Conservation (phyloP, 1,140 invertebrate species). For the Reticulitermes speratus region DNA sequence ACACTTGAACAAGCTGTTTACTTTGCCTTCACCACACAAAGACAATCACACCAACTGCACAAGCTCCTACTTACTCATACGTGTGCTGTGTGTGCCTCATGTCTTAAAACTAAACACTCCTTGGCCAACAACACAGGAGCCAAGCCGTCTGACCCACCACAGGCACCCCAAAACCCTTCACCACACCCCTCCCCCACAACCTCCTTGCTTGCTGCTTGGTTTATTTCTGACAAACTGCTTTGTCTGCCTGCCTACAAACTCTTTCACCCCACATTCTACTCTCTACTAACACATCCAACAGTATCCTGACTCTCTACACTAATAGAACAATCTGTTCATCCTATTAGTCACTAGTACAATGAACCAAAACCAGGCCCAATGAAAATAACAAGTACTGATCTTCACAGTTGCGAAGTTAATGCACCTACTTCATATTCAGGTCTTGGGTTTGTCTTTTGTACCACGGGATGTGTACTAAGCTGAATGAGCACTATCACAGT, state of each 20-base stretch:
- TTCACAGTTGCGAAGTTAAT: too few species aligned
- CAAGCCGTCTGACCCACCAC: slow-evolving; percentile 19
- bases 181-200: neutral
- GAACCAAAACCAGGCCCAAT: neutral
- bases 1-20: neutral
- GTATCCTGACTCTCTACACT: neutral
- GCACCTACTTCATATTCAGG: too few species aligned
- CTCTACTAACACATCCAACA: neutral
- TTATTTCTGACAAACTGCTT: slow-evolving; percentile 25
- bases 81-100: slow-evolving; percentile 31
- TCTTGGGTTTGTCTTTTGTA: too few species aligned
- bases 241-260: neutral
- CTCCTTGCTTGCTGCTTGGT: slow-evolving; percentile 15
- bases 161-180: neutral
- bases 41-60: neutral
- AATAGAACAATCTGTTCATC: slow-evolving; percentile 4
- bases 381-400: too few species aligned
- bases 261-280: neutral
- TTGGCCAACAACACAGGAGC: neutral
- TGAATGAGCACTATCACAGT: too few species aligned
- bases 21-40: neutral
- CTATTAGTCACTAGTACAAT: neutral
- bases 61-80: slow-evolving; percentile 31
- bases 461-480: too few species aligned
- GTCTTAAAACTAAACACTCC: slow-evolving; percentile 17